Percentiles rank a stretch among this genome's conserved stretches.
phyloP scores from a whole-genome alignment of 2,888 invertebrate genomes.

The Agrilus biguttatus region DNA sequence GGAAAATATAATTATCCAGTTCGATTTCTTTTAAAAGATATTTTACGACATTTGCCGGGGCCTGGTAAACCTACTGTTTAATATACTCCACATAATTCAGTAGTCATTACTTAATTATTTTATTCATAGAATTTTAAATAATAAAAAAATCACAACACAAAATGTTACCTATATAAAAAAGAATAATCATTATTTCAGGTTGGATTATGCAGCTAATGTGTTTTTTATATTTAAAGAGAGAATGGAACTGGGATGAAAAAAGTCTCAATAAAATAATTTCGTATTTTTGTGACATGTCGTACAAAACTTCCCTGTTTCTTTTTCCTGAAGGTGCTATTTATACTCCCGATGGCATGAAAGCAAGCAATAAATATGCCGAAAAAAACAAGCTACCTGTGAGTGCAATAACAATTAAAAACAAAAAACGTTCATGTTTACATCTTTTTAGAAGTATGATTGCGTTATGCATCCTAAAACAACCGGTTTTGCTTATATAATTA shows the following conservation, averaged over 20 bases:
- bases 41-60: slow-evolving; percentile 67
- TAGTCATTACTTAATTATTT: no score
- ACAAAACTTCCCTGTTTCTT: slow-evolving; percentile 57
- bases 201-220: slow-evolving; percentile 83
- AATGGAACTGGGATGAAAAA: slow-evolving; percentile 62
- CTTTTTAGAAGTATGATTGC: slow-evolving; percentile 43
- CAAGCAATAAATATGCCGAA: slow-evolving; percentile 58
- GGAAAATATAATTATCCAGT: slow-evolving; percentile 37
- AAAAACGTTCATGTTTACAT: slow-evolving; percentile 4
- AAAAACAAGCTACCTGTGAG: slow-evolving; percentile 49
- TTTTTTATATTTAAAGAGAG: slow-evolving; percentile 71
- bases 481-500: slow-evolving; percentile 52
- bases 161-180: no score
- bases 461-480: slow-evolving; percentile 79
- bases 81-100: no score
- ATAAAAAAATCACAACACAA: no score
- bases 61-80: slow-evolving; percentile 46
- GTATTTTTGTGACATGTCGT: slow-evolving; percentile 53
- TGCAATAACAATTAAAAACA: background rate
- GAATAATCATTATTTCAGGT: slow-evolving; percentile 32
- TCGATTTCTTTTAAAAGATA: slow-evolving; percentile 75
- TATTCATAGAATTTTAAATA: no score
- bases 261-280: slow-evolving; percentile 53
- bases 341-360: slow-evolving; percentile 48
- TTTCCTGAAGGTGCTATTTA: slow-evolving; percentile 90